Evolutionary conservation across 1,140 invertebrate species (phyloP), one percentile per base, ranked within the genome.

Genomic region (Spodoptera litura): DNA sequence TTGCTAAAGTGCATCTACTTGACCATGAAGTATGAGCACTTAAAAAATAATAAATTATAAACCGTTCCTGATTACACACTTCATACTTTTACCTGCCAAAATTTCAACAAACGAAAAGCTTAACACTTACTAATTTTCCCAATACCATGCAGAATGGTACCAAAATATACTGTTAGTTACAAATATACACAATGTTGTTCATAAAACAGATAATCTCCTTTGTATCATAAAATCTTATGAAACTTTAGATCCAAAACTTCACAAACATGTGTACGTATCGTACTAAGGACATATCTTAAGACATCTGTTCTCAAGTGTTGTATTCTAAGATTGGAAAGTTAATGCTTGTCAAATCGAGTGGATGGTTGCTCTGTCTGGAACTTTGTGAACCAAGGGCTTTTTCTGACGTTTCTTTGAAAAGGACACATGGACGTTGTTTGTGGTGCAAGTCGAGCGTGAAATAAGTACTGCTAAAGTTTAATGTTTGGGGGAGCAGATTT

Each of bases 241-340:
- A 56, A n/a, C n/a, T 56, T n/a, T 15, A 5, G 2, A 2, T 15
- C 13, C n/a, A 15, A 15, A 15, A 15, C 0, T 55, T 58, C 2
- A 27, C 6, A 27, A 58, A 27, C 56, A 58, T 27, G 20, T 27
- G 56, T 58, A 1, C 11, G 8, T 27, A 4, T 20, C 0, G 8
- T 9, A 13, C 2, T 27, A 35, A 35, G 6, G 4, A 35, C 12
- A 20, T 35, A 12, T 35, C 58, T 5, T 11, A 27, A 9, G 56
- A 27, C 25, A 0, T 35, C 58, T 59, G 27, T 27, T 10, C 31
- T 44, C 51, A 35, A 72, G 52, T 44, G 35, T 44, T 55, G 20
- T 72, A 51, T 38, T 44, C 53, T 58, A 53, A 56, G 55, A 72
- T 72, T 58, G 70, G 56, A 72, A 58, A 72, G 52, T 44, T 58